Evolutionary conservation across 30 jellyfish, hydroid and myxozoan species (phyloP).

Genomic region (Chironex yamaguchii): DNA sequence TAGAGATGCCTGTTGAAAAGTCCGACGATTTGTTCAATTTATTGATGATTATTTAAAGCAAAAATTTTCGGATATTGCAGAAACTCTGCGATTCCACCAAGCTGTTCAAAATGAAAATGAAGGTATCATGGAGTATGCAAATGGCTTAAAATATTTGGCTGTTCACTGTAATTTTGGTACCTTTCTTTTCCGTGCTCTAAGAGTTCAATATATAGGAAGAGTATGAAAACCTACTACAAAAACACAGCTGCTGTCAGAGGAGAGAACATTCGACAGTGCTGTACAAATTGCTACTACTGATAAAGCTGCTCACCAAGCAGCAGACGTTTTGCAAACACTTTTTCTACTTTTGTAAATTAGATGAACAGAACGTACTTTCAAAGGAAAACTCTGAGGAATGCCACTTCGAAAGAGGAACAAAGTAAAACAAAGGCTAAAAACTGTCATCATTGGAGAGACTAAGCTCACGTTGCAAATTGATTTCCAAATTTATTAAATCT

Average conservation of each 20-base stretch:
- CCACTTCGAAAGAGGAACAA: constrained; percentile 15
- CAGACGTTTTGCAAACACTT: constrained; percentile 16
- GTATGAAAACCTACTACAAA: constrained; percentile 42
- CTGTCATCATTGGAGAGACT: constrained; percentile 44
- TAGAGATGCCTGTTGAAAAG: not conserved
- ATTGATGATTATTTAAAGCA: no score
- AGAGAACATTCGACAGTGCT: constrained; percentile 44
- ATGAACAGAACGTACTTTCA: constrained; percentile 24
- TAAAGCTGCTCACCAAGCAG: constrained; percentile 35
- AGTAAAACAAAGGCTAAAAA: constrained; percentile 42
- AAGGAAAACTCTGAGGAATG: constrained; percentile 21
- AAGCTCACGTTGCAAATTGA: constrained; percentile 53
- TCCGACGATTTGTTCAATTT: no score
- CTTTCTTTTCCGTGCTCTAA: constrained; percentile 16
- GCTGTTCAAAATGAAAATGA: constrained; percentile 55
- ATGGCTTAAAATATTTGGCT: constrained; percentile 36
- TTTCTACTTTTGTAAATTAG: constrained; percentile 38
- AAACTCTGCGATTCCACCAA: constrained; percentile 16
- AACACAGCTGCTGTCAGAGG: constrained; percentile 57
- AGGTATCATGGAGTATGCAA: constrained; percentile 14
- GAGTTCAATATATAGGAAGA: constrained; percentile 13
- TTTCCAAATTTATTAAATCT: constrained; percentile 38
- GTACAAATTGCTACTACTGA: constrained; percentile 31
- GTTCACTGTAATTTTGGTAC: constrained; percentile 12
- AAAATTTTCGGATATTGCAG: not conserved